phyloP scores from a whole-genome alignment of 2,888 invertebrate species.

The Napeogenes sylphis region DNA sequence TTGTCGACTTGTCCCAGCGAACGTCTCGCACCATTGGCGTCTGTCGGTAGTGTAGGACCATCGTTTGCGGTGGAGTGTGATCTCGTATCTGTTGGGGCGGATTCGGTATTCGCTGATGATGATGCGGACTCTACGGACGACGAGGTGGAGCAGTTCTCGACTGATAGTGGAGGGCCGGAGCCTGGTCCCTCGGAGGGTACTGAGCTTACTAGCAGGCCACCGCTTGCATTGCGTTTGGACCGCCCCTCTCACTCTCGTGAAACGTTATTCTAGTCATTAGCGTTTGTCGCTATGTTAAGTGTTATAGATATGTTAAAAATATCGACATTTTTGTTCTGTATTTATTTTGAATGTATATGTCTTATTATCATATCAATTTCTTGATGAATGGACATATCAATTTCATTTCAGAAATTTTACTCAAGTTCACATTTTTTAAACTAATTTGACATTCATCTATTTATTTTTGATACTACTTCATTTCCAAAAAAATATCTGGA shows the following conservation, averaged over 20 bases:
- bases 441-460: too few species aligned
- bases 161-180: slow-evolving; percentile 82
- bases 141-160: slow-evolving; percentile 89
- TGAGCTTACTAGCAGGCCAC: slow-evolving; percentile 63
- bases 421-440: slow-evolving; percentile 22
- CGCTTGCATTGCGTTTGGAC: slow-evolving; percentile 54
- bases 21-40: slow-evolving; percentile 86
- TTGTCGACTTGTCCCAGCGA: slow-evolving; percentile 84
- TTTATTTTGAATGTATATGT: slow-evolving; percentile 21
- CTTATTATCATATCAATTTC: slow-evolving; percentile 55
- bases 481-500: background rate
- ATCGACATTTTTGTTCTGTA: slow-evolving; percentile 48
- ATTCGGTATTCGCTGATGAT: slow-evolving; percentile 88
- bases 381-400: slow-evolving; percentile 60
- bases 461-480: slow-evolving; percentile 22
- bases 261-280: slow-evolving; percentile 84
- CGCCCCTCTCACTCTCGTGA: slow-evolving; percentile 84
- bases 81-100: slow-evolving; percentile 83
- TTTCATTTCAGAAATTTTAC: slow-evolving; percentile 36
- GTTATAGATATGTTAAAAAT: slow-evolving; percentile 58
- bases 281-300: slow-evolving; percentile 48
- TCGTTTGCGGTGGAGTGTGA: slow-evolving; percentile 84
- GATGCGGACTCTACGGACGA: slow-evolving; percentile 88
- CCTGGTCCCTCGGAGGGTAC: slow-evolving; percentile 59
- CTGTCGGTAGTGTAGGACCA: slow-evolving; percentile 86